A percentile compares a stretch with the other conserved stretches of the same genome.
phyloP scores from a whole-genome alignment of 2,888 invertebrate species.

The Polydesmus complanatus region DNA sequence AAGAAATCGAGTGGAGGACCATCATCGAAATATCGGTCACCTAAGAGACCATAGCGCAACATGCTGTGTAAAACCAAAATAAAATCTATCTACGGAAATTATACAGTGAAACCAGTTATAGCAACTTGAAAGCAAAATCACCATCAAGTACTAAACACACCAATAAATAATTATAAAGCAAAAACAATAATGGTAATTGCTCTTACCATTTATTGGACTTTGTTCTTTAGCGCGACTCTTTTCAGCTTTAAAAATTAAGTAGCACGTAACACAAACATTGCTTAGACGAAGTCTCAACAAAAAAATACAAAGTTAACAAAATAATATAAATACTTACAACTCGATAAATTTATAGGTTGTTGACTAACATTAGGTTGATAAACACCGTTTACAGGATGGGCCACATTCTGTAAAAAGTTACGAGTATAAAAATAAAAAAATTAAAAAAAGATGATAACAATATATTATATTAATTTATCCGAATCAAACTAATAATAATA shows the following conservation, averaged over 20 bases:
- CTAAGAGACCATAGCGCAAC: not conserved
- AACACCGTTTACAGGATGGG: slow-evolving; percentile 78
- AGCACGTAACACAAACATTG: not conserved
- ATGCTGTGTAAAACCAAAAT: not conserved
- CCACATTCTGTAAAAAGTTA: slow-evolving; percentile 55
- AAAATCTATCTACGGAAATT: not conserved
- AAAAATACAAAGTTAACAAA: not conserved
- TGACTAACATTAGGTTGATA: slow-evolving; percentile 41
- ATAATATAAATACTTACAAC: not conserved
- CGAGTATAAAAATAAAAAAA: no score
- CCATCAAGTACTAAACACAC: not conserved
- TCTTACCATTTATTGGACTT: not conserved
- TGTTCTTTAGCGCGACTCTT: not conserved
- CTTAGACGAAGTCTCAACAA: not conserved
- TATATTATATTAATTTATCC: no score
- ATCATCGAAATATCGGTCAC: no score
- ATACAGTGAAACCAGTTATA: not conserved
- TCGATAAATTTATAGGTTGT: not conserved
- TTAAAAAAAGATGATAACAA: no score
- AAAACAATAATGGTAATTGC: not conserved
- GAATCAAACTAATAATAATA: not conserved
- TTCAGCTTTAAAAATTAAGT: not conserved
- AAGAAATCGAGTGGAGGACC: not conserved
- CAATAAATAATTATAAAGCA: not conserved
- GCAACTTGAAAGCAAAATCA: not conserved